These are phyloP conservation scores for Monopterus albus DNA, from an alignment of 2,113 vertebrate genomes.

Conservation along the genomic window DNA sequence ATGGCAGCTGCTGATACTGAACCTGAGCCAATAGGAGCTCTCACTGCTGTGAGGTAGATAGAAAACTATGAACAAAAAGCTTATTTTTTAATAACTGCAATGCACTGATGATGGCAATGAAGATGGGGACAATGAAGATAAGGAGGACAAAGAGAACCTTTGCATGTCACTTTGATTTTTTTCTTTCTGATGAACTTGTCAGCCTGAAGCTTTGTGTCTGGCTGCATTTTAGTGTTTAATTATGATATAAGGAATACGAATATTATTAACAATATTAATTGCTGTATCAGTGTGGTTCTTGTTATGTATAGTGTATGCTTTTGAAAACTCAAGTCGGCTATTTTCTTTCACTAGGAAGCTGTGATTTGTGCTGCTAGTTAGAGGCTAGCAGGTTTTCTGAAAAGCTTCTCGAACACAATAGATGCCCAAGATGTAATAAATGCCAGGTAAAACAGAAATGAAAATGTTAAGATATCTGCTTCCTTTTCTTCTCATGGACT, in stretches of 20 bases:
- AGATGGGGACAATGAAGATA: background rate
- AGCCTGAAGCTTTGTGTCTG: constrained; percentile 55
- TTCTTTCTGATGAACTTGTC: constrained; percentile 50
- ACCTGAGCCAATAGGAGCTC: constrained; percentile 63
- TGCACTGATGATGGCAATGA: constrained; percentile 41
- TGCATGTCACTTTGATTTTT: constrained; percentile 72
- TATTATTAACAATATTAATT: constrained; percentile 68
- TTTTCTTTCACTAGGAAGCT: constrained; percentile 46
- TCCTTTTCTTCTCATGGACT: constrained; percentile 36
- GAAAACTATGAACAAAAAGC: constrained; percentile 47
- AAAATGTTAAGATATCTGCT: constrained; percentile 30
- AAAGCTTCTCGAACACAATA: constrained; percentile 27
- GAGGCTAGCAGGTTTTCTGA: constrained; percentile 22
- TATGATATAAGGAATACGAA: constrained; percentile 63
- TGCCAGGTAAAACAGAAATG: constrained; percentile 11
- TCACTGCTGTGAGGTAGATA: constrained; percentile 39
- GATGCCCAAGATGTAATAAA: constrained; percentile 10
- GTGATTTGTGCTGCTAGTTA: constrained; percentile 40
- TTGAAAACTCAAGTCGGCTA: constrained; percentile 50
- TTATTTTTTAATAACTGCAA: constrained; percentile 36
- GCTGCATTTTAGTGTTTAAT: constrained; percentile 67
- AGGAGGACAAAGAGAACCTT: constrained; percentile 23
- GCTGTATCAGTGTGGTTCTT: constrained; percentile 66
- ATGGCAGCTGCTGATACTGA: constrained; percentile 64
- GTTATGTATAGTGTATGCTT: constrained; percentile 71